Base-by-base conservation (phyloP, 2,797 vertebrate species). In the Enteromius afrohamiltoni region DNA sequence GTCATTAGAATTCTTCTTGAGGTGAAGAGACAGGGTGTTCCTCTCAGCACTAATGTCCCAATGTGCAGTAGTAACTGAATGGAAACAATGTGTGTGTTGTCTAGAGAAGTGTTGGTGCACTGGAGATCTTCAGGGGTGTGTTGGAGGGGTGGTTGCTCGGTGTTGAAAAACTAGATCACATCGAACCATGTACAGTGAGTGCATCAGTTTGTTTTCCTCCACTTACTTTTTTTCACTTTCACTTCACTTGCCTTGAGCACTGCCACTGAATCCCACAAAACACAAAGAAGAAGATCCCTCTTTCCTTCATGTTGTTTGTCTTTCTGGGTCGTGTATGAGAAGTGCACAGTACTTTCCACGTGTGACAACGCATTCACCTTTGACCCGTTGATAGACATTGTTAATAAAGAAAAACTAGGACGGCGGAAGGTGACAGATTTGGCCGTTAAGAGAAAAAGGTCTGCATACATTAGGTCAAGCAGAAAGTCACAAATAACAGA, bases 331-430 rank as follows among this genome's bases (percentile, higher is more conserved):
- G 21, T 34, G 9, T 49, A 13, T 0, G 4, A 49, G 19, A 67
- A 49, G 19, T 1, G 0, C 29, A 69, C 5, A 1, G 14, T 21
- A 58, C 37, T 40, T 55, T 67, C 23, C 34, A 70, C 1, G 6
- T 70, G 37, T 7, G 19, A 71, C 37, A 42, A 71, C 7, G 0
- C 0, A 6, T 31, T 80, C 49, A 75, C 86, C 73, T 64, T 82
- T 23, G 83, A 89, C 85, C 85, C 80, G 91, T 90, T 87, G 86
- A 89, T 91, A 83, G 80, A 83, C 90, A 83, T 91, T 84, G 49
- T 84, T 77, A 86, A 92, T 91, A 88, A 88, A 92, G 88, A 89
- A 82, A 90, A 91, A 92, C 89, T 90, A 16, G 77, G 87, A 85
- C 26, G 84, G 89, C 86, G 89, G 87, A 87, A 90, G 86, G 80